Base-by-base conservation (phyloP, 2,113 vertebrate genomes). In the Trogon surrucura region DNA sequence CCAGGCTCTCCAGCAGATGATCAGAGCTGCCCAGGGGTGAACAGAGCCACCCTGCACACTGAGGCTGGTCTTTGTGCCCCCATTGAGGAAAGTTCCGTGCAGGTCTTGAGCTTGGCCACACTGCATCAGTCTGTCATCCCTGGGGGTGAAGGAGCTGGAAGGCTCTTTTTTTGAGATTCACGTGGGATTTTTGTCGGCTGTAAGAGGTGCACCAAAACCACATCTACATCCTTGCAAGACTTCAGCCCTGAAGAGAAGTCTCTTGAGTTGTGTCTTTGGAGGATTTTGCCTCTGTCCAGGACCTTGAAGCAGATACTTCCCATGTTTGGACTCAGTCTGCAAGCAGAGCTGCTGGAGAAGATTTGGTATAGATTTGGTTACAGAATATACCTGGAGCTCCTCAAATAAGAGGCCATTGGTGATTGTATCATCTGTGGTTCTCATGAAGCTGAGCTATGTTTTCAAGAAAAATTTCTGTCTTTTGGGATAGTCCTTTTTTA, bases 61-160 rank as follows among this genome's bases (percentile, higher is more conserved):
- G 14, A 41, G 45, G 30, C 23, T 66, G 36, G 22, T 29, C 53
- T 32, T 18, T 48, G 50, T 15, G 6, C 9, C 10, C 16, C 27
- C 26, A 27, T 0, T 32, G 32, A 16, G 34, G 12, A 22, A 22
- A 34, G 21, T 26, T 70, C 64, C 66, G 58, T 9, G 16, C 54
- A n/a, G 11, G 4, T 19, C 36, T 18, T 14, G 23, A 27, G 8
- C 56, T 75, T 6, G 5, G 25, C 25, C 32, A 16, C 38, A 13
- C 41, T 18, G 3, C 53, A 53, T 17, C 1, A 0, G 16, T 34
- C 36, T 82, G 26, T 4, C 9, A 0, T 23, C 5, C 27, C 57
- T 13, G 32, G 29, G 16, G 38, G n/a, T 27, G 58, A 48, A 67
- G 44, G 54, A 64, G 51, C 32, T 17, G 13, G 30, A 45, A 58